phyloP scores from a whole-genome alignment of 2,888 invertebrate genomes.

The Tethea ocularis region DNA sequence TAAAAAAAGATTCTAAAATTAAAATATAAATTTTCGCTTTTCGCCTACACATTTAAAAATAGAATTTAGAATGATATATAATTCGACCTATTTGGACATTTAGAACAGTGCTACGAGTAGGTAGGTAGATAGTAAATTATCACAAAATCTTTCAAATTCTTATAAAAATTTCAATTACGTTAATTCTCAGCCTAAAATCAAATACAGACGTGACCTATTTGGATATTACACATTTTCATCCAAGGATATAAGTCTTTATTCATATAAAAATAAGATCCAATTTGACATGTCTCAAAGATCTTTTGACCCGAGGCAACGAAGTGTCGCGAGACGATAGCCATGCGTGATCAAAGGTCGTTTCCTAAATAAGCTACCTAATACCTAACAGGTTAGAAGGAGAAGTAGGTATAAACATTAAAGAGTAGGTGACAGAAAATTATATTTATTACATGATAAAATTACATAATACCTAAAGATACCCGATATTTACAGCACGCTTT shows the following conservation, averaged over 20 bases:
- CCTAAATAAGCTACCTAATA: constrained; percentile 40
- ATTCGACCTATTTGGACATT: too few relatives aligned
- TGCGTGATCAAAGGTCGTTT: constrained; percentile 49
- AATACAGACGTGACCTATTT: constrained; percentile 8
- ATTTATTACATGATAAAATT: too few relatives aligned
- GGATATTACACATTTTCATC: neutral
- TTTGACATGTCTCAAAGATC: neutral
- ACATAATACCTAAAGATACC: too few relatives aligned
- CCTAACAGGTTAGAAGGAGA: constrained; percentile 45
- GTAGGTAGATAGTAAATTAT: too few relatives aligned
- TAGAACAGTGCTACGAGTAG: too few relatives aligned
- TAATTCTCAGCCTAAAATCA: constrained; percentile 1
- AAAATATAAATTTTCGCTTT: too few relatives aligned
- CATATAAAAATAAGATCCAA: neutral
- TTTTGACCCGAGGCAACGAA: constrained; percentile 17
- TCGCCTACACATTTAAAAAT: too few relatives aligned
- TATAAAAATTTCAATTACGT: neutral
- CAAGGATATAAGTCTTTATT: neutral
- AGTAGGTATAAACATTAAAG: constrained; percentile 10
- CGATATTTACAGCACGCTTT: too few relatives aligned
- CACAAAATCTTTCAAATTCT: neutral
- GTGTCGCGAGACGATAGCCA: constrained; percentile 24
- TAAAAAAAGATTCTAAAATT: too few relatives aligned
- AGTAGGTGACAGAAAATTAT: neutral
- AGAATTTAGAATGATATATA: too few relatives aligned